Conservation (phyloP, 2,797 vertebrate genomes). For the Danio choprae region DNA sequence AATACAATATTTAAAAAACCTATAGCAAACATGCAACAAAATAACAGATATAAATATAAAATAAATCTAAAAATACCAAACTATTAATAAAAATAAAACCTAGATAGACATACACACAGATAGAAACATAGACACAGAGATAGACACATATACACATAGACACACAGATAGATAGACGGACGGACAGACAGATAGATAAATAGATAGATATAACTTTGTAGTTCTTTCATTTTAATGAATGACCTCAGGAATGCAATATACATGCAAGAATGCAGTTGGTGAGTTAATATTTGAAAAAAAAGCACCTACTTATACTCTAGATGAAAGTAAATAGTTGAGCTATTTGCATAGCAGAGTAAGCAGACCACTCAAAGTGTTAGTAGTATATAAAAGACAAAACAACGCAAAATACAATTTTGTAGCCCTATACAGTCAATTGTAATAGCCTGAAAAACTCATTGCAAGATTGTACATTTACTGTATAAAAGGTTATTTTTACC, state of each 20-base stretch:
- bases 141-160: no score
- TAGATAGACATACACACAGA: no score
- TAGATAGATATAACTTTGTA: no score
- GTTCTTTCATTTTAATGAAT: constrained; percentile 66
- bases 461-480: not conserved
- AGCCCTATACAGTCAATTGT: not conserved
- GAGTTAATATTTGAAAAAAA: constrained; percentile 77
- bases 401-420: not conserved
- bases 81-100: no score
- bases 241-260: constrained; percentile 70
- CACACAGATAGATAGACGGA: no score
- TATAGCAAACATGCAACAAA: no score
- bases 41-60: no score
- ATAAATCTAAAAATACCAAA: no score
- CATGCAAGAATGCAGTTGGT: constrained; percentile 61
- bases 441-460: not conserved
- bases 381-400: not conserved
- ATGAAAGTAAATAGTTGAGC: constrained; percentile 70
- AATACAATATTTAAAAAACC: no score
- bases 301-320: constrained; percentile 56
- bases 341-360: constrained; percentile 59
- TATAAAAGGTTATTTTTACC: constrained; percentile 1
- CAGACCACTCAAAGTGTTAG: constrained; percentile 50
- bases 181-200: no score
- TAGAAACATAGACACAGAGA: no score